Evolutionary conservation across 2,888 invertebrate species (phyloP).

Genomic region (Glyphotaelius pellucidus): DNA sequence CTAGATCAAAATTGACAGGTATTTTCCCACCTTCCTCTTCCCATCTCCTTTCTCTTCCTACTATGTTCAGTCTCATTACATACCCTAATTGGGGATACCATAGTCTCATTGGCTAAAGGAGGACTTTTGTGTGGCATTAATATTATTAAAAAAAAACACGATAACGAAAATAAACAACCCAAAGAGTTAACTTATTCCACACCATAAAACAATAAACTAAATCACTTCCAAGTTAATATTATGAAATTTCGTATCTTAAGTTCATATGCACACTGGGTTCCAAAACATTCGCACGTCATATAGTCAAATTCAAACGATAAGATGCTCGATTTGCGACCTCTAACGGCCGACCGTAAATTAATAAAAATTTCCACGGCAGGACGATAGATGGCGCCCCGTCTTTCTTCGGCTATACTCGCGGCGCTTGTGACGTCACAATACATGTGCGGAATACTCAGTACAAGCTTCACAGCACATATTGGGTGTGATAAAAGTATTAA

Average conservation of each 20-base stretch:
- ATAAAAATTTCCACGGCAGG: constrained; percentile 2
- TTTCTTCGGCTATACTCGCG: neutral
- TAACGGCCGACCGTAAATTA: neutral
- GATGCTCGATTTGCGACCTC: neutral
- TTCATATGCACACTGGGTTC: neutral
- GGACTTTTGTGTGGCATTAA: no score
- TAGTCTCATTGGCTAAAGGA: no score
- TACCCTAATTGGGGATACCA: no score
- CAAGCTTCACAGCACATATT: neutral
- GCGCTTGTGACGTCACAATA: neutral
- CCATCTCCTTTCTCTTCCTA: no score
- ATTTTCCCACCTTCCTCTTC: no score
- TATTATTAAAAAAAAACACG: no score
- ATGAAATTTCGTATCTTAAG: neutral
- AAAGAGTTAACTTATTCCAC: no score
- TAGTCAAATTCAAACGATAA: neutral
- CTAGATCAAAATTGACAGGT: no score
- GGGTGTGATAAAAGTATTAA: neutral
- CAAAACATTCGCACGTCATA: neutral
- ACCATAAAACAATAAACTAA: no score
- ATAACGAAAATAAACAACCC: no score
- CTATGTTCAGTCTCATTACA: no score
- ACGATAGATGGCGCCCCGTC: neutral
- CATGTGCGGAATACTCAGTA: neutral
- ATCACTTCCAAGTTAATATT: neutral